Conservation (phyloP, 1,140 invertebrate genomes). For the fruit fly (Drosophila melanogaster) region Release_6_plus_ISO1_MT NC_004354.4:13761001-13761500, state of each 20-base stretch:
- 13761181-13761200: too few relatives aligned
- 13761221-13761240: too few relatives aligned
- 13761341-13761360: neutral
- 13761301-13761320: too few relatives aligned
- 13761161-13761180: conserved; percentile 7
- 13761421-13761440: conserved; percentile 6
- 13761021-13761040: neutral
- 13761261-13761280: too few relatives aligned
- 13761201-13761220: too few relatives aligned
- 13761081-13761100: conserved; percentile 29
- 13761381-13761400: conserved; percentile 4
- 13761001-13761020: neutral
- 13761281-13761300: too few relatives aligned
- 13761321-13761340: neutral
- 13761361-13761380: neutral
- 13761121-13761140: conserved; percentile 15
- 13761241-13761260: too few relatives aligned
- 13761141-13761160: conserved; percentile 47
- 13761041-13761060: conserved; percentile 15
- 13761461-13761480: conserved; percentile 6
- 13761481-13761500: neutral
- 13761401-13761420: neutral
- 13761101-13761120: conserved; percentile 11
- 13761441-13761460: neutral
- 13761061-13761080: neutral